Evolutionary conservation across 2,797 vertebrate genomes (phyloP).

Genomic region (Crenuchus spilurus): DNA sequence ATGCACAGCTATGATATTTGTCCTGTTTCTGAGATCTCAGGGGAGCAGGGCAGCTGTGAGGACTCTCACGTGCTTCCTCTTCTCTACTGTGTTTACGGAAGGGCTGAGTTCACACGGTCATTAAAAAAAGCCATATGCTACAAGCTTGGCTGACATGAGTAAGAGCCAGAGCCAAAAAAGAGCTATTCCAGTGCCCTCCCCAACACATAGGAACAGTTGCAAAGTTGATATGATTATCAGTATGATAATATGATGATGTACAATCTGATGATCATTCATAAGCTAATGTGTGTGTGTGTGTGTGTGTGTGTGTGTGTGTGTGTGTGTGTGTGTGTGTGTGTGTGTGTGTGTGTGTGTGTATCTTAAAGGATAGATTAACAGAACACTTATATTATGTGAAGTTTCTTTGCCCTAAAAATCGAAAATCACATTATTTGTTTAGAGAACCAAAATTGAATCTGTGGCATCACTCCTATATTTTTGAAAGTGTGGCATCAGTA

Average conservation of each 20-base stretch:
- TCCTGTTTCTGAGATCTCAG: slow-evolving; percentile 10
- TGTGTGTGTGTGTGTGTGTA: no score
- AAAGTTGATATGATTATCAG: no score
- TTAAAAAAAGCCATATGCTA: slow-evolving; percentile 35
- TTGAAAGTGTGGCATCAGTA: slow-evolving; percentile 29
- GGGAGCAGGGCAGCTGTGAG: background rate
- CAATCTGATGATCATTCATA: slow-evolving; percentile 24
- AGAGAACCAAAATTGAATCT: no score
- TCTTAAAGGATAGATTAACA: no score
- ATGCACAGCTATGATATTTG: background rate
- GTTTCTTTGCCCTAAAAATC: no score
- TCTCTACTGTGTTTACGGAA: slow-evolving; percentile 35
- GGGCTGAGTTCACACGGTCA: slow-evolving; percentile 37
- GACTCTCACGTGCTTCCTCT: slow-evolving; percentile 32
- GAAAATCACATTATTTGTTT: no score
- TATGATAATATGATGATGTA: no score
- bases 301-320: no score
- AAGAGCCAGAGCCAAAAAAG: slow-evolving; percentile 32
- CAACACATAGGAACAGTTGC: background rate
- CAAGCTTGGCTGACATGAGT: slow-evolving; percentile 23
- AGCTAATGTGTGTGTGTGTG: no score
- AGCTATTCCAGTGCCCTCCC: slow-evolving; percentile 15
- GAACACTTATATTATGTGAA: no score
- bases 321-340: no score
- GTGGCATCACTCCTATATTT: slow-evolving; percentile 20